Percentiles rank a stretch among this genome's conserved stretches.
Evolutionary conservation across 2,888 invertebrate species (phyloP).

Genomic region (Agrotis clavis): DNA sequence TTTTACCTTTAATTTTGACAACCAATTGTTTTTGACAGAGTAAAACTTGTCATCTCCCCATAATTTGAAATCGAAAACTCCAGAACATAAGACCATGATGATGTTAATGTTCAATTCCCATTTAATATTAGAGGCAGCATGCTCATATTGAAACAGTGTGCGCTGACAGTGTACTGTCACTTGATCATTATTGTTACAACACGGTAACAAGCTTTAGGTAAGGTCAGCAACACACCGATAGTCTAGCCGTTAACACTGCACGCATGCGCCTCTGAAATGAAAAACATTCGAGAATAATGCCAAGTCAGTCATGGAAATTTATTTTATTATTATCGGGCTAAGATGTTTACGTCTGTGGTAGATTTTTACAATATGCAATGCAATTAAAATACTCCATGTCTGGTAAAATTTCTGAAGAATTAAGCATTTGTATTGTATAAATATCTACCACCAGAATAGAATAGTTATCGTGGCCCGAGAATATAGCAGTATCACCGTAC

Average conservation of each 20-base stretch:
- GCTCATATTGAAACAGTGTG: constrained; percentile 88
- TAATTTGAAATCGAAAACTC: constrained; percentile 32
- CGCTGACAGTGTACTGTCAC: constrained; percentile 86
- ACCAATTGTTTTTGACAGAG: constrained; percentile 43
- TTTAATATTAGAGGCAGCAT: constrained; percentile 87
- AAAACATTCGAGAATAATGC: constrained; percentile 90
- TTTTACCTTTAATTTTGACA: constrained; percentile 22
- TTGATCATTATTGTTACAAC: constrained; percentile 73
- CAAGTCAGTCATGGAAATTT: constrained; percentile 91
- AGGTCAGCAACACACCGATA: constrained; percentile 89
- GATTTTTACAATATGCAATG: constrained; percentile 60
- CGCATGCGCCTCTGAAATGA: constrained; percentile 91
- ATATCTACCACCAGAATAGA: constrained; percentile 75
- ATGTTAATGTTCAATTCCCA: constrained; percentile 54
- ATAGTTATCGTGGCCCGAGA: constrained; percentile 78
- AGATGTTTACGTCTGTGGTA: constrained; percentile 69
- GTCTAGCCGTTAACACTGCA: constrained; percentile 89
- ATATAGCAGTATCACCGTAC: constrained; percentile 80
- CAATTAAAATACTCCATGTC: background rate
- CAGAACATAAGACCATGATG: constrained; percentile 39
- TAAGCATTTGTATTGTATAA: constrained; percentile 44
- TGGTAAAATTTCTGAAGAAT: constrained; percentile 8
- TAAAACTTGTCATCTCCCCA: constrained; percentile 32
- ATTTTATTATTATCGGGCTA: constrained; percentile 76
- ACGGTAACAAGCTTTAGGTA: constrained; percentile 68